These are phyloP conservation scores for Prionailurus viverrinus DNA, from an alignment of 2,113 vertebrate genomes.

Conservation along the genomic window DNA sequence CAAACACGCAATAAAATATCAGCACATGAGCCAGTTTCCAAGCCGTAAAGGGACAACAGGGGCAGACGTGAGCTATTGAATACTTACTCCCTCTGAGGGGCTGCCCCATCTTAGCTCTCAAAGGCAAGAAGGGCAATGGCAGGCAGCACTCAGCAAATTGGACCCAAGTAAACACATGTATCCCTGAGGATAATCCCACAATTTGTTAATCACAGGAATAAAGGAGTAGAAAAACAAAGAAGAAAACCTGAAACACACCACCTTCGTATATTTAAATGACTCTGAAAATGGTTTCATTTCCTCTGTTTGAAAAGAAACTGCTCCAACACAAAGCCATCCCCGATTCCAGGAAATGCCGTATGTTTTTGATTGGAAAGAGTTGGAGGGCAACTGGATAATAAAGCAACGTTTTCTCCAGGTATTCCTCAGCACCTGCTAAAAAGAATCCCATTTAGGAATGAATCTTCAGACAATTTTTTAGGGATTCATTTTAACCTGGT, in stretches of 20 bases:
- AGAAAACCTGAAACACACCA: conserved; percentile 1
- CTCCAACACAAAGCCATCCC: background rate
- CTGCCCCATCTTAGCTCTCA: background rate
- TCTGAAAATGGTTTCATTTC: background rate
- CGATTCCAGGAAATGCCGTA: background rate
- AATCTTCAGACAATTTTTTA: background rate
- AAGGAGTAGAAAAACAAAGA: background rate
- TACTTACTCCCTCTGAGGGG: background rate
- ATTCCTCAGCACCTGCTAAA: background rate
- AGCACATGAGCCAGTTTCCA: conserved; percentile 64
- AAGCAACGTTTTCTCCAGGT: background rate
- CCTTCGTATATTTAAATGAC: conserved; percentile 37
- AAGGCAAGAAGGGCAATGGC: background rate
- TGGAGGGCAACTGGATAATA: background rate
- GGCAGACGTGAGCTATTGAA: conserved; percentile 70
- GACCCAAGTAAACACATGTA: background rate
- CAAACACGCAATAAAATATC: conserved; percentile 82
- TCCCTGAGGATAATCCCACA: background rate
- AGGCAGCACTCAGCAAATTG: fast-evolving
- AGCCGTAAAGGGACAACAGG: conserved; percentile 71
- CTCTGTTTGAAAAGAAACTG: conserved; percentile 40
- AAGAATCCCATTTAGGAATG: background rate
- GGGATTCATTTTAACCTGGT: conserved; percentile 29
- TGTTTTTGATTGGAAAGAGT: background rate
- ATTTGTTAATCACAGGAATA: background rate